Evolutionary conservation across 2,888 invertebrate species (phyloP).

Genomic region (Heliconius erato): DNA sequence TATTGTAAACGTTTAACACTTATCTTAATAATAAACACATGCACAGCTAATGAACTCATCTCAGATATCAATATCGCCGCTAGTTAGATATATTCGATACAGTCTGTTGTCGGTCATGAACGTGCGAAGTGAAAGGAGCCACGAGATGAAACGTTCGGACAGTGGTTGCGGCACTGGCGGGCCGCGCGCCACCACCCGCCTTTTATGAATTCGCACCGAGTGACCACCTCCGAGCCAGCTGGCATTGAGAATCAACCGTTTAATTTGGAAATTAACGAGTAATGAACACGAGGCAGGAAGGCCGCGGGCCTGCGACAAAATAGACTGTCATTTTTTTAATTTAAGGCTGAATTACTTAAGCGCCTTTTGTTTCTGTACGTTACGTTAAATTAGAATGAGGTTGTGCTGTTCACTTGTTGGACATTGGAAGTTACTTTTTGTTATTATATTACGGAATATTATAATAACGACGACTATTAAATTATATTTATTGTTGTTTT

Average conservation of each 20-base stretch:
- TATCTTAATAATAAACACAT: slow-evolving; percentile 35
- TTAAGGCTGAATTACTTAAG: slow-evolving; percentile 56
- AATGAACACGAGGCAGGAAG: slow-evolving; percentile 78
- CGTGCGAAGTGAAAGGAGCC: slow-evolving; percentile 81
- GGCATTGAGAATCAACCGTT: slow-evolving; percentile 84
- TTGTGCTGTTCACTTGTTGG: slow-evolving; percentile 50
- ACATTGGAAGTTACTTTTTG: slow-evolving; percentile 32
- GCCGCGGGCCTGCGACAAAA: slow-evolving; percentile 79
- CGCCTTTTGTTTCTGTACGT: slow-evolving; percentile 52
- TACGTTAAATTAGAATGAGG: slow-evolving; percentile 38
- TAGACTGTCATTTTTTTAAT: slow-evolving; percentile 63
- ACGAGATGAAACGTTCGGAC: slow-evolving; percentile 78
- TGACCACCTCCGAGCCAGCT: slow-evolving; percentile 79
- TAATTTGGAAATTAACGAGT: slow-evolving; percentile 84
- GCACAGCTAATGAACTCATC: slow-evolving; percentile 73
- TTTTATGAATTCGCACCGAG: slow-evolving; percentile 80
- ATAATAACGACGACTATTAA: slow-evolving; percentile 20
- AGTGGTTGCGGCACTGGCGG: slow-evolving; percentile 77
- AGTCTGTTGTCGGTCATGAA: slow-evolving; percentile 72
- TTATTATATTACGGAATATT: slow-evolving; percentile 38
- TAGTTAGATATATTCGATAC: slow-evolving; percentile 68
- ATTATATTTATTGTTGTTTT: slow-evolving; percentile 17
- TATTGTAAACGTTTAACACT: slow-evolving; percentile 46
- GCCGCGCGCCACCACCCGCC: slow-evolving; percentile 79
- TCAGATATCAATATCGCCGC: slow-evolving; percentile 68